A percentile compares a stretch with the other conserved stretches of the same genome.
Evolutionary conservation across 2,888 invertebrate genomes (phyloP).

Genomic region (Hetaerina titia): DNA sequence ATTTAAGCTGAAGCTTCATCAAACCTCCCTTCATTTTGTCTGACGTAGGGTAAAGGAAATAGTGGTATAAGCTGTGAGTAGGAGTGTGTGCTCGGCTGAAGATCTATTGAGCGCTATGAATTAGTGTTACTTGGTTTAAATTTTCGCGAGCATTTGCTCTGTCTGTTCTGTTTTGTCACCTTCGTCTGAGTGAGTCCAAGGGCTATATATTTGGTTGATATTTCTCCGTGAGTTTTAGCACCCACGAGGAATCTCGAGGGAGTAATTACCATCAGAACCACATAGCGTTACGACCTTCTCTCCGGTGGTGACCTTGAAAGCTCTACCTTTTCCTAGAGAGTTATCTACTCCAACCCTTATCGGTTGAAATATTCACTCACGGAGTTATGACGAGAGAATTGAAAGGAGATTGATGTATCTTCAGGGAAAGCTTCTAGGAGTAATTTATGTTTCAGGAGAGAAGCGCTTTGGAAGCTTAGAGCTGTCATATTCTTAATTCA

Average conservation of each 20-base stretch:
- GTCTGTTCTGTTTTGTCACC: neutral
- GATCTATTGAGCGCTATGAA: neutral
- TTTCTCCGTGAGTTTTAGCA: neutral
- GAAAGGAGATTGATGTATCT: neutral
- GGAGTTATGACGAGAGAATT: neutral
- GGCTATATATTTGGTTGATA: neutral
- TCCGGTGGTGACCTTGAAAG: neutral
- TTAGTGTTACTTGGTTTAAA: neutral
- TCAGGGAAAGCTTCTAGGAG: neutral
- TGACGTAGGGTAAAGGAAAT: neutral
- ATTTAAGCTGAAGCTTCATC: too few species aligned
- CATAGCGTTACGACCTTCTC: too few species aligned
- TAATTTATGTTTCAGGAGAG: neutral
- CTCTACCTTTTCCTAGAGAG: neutral
- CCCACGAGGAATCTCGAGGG: neutral
- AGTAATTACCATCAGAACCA: neutral
- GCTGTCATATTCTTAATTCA: too few species aligned
- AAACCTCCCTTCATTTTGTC: too few species aligned
- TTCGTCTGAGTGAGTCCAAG: neutral
- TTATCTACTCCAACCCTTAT: too few species aligned
- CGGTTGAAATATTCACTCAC: neutral
- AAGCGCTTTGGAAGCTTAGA: neutral
- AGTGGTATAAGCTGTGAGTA: neutral
- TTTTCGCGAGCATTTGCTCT: neutral
- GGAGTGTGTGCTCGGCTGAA: neutral